These are phyloP conservation scores for Eudyptes chrysolophus DNA, from an alignment of 2,113 vertebrate species.

Conservation along the genomic window DNA sequence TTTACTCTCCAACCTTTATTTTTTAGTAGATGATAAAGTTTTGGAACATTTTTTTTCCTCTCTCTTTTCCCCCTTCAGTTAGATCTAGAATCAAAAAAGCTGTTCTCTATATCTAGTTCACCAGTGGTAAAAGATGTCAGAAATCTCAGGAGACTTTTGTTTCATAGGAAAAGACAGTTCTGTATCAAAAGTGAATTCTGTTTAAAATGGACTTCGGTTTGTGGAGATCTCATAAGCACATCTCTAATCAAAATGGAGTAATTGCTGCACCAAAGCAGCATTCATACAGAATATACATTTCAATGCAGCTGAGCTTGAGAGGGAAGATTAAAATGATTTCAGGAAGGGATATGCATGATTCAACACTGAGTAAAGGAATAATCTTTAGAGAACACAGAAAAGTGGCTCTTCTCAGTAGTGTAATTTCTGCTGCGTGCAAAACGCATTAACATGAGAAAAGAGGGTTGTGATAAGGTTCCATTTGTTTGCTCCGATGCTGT, in stretches of 20 bases:
- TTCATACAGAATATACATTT: slow-evolving; percentile 5
- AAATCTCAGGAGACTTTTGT: neutral
- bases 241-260: slow-evolving; percentile 27
- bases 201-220: neutral
- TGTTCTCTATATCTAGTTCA: neutral
- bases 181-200: neutral
- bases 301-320: slow-evolving; percentile 10
- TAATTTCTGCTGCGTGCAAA: neutral
- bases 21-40: neutral
- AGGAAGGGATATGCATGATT: slow-evolving; percentile 41
- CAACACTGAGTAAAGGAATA: slow-evolving; percentile 20
- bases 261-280: slow-evolving; percentile 5
- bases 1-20: neutral
- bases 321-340: slow-evolving; percentile 37
- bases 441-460: neutral
- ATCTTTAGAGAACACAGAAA: slow-evolving; percentile 30
- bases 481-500: neutral
- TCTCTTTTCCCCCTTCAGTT: neutral
- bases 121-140: neutral
- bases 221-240: neutral
- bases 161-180: neutral
- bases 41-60: neutral
- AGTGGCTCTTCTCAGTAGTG: slow-evolving; percentile 28
- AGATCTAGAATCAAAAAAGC: neutral
- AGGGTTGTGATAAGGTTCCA: neutral